These are phyloP conservation scores for Clostera curtula DNA, from an alignment of 2,888 invertebrate genomes.

Conservation along the genomic window DNA sequence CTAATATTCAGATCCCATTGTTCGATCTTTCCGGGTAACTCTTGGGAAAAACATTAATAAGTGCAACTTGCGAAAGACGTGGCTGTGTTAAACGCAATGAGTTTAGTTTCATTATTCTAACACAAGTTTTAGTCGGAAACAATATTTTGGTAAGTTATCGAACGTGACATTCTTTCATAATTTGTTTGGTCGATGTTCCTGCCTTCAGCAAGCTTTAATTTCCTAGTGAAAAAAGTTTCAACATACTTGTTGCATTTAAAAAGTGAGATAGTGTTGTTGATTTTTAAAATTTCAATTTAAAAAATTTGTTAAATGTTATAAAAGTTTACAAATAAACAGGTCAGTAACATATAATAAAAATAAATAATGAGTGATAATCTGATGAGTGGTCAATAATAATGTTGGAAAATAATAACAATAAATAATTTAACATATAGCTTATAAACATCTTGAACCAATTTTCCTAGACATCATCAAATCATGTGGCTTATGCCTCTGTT, in stretches of 20 bases:
- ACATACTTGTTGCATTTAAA: neutral
- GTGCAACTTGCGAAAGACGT: constrained; percentile 45
- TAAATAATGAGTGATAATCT: no score
- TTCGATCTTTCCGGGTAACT: constrained; percentile 59
- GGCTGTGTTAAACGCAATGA: constrained; percentile 35
- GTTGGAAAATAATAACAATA: no score
- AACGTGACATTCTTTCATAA: constrained; percentile 7
- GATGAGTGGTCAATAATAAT: no score
- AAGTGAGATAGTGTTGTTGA: no score
- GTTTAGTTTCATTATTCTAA: constrained; percentile 16
- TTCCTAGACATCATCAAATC: no score
- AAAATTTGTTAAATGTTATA: no score
- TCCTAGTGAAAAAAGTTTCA: neutral
- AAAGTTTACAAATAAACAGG: no score
- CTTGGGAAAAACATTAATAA: constrained; percentile 47
- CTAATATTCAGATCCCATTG: constrained; percentile 71
- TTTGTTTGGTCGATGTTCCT: neutral
- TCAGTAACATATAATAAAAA: no score
- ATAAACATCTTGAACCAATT: no score
- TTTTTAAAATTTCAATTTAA: no score
- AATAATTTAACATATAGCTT: no score
- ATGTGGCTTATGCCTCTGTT: no score
- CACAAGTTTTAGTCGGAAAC: constrained; percentile 13
- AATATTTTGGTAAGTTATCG: constrained; percentile 28
- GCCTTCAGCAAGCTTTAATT: neutral